Base-by-base conservation (phyloP, 2,797 vertebrate genomes). In the Argentina silus region DNA sequence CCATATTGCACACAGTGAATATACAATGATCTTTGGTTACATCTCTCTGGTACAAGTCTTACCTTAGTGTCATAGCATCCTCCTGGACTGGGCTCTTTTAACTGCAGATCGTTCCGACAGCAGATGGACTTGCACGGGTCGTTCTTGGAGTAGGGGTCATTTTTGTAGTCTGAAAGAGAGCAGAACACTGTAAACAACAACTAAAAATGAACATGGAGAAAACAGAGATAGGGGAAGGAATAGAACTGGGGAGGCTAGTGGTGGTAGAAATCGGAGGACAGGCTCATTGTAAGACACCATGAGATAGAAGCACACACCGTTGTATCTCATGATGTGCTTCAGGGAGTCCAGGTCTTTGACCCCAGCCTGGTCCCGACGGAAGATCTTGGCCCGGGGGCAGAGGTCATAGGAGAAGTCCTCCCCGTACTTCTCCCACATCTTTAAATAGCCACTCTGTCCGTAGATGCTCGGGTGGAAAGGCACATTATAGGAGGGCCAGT, bases 31-130 rank as follows among this genome's bases (percentile, higher is more conserved):
- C 27, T 36, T 36, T 36, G 27, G 27, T 36, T 36, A 36, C 27
- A 36, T 36, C 27, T 7, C 12, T 60, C 15, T 15, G 7, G 64
- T 51, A 15, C 17, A 50, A n/a, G 21, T 69, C 9, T 78, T 93
- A 96, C 97, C 96, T 98, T 98, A 0, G 97, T 95, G 87, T 98
- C 97, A 64, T 97, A 98, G 88, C 97, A 98, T 27, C 97, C 97
- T 65, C 78, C 89, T 2, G 96, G 95, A 17, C 80, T 84, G 1
- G 97, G 89, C 0, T 59, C 61, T 17, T 60, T 66, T 27, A 85
- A 17, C 17, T 73, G 90, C 86, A 98, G 90, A 89, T 98, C 97
- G 0, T 91, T 90, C 0, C 97, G 94, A 78, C 97, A 98, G 81
- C 97, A 98, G 88, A 98, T 96, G 67, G 96, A 94, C 42, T 92